Evolutionary conservation across 1,140 invertebrate genomes (phyloP), one percentile per base, ranked within the genome.

Genomic region (Druon quercuslanigerum): DNA sequence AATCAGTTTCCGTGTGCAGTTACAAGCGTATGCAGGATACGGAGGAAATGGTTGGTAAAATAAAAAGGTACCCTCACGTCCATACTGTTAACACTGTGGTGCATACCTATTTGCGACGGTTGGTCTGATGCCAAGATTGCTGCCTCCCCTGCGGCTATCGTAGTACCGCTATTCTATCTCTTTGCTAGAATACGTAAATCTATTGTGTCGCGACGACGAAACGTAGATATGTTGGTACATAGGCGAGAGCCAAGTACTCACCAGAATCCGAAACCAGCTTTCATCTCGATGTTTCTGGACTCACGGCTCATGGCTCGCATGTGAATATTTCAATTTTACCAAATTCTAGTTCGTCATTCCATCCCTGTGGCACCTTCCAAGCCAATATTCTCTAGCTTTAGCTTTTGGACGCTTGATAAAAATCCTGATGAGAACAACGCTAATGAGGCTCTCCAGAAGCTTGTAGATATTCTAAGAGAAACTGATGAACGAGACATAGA

Each of bases 171-270:
- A 84, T 86, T 85, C 84, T 76, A 84, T 81, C 84, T 85, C 83
- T 84, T 84, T 86, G 82, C 66, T 71, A 80, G 84, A 86, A 86
- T 86, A 86, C 84, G 85, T 86, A 86, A 86, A 86, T 86, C 84
- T 86, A 86, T 86, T 86, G 85, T 86, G 83, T 80, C 84, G 81
- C 78, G 83, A 82, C 79, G 84, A 83, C 79, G 79, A 51, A 78
- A 77, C 70, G 81, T 76, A 84, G 83, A 85, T 82, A 85, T 79
- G 81, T 72, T 50, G n/a, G 7, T 19, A 72, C 19, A 51, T 50
- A 50, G n/a, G 51, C 56, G 7, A 14, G 51, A 56, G 51, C 84
- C 84, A 85, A 85, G 84, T 85, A 83, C 78, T 81, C 78, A 66
- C 20, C 57, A 40, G 57, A 66, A 25, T 20, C 40, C 57, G 57